phyloP scores from a whole-genome alignment of 1,140 invertebrate genomes.

The Ridgeia piscesae region DNA sequence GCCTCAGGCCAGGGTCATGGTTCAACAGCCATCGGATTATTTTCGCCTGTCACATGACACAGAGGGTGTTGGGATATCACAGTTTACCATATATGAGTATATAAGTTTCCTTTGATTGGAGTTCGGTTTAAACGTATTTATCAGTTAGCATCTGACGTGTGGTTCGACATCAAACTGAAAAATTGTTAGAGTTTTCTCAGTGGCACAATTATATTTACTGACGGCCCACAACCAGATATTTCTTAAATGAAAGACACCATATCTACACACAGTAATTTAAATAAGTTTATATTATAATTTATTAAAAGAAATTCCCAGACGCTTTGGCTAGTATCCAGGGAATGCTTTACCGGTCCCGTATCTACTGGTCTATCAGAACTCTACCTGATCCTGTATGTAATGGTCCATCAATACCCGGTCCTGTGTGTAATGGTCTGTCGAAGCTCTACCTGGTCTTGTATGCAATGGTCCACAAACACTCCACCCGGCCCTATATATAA shows the following conservation, averaged over 20 bases:
- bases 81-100: no score
- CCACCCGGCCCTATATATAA: slow-evolving; percentile 39
- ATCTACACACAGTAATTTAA: no score
- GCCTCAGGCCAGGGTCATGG: slow-evolving; percentile 79
- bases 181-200: no score
- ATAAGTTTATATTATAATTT: background rate
- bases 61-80: background rate
- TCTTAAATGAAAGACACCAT: no score
- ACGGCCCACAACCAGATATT: no score
- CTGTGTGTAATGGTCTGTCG: background rate
- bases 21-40: slow-evolving; percentile 75
- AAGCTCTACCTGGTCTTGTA: slow-evolving; percentile 40
- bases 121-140: no score
- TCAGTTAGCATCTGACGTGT: no score
- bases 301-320: background rate
- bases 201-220: no score
- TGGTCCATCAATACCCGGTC: slow-evolving; percentile 40
- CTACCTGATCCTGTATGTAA: slow-evolving; percentile 40
- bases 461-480: background rate
- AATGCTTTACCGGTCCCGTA: no score
- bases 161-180: no score
- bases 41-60: slow-evolving; percentile 41
- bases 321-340: no score
- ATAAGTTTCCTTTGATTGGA: no score
- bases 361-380: background rate